phyloP scores from a whole-genome alignment of 2,113 vertebrate genomes.

The Pelecanus crispus region DNA sequence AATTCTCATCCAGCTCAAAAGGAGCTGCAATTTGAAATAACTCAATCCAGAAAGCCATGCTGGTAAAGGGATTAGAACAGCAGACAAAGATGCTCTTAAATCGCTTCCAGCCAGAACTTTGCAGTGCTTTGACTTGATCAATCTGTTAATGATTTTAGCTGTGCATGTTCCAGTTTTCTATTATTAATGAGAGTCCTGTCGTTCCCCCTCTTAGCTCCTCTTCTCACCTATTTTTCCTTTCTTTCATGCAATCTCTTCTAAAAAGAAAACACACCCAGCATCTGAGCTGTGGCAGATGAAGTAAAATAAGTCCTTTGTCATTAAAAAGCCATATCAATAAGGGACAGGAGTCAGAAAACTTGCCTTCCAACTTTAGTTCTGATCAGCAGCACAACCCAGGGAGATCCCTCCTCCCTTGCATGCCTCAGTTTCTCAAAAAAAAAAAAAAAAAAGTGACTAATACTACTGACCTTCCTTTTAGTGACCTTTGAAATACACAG shows the following conservation, averaged over 20 bases:
- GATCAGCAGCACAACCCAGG: not conserved
- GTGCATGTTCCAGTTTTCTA: not conserved
- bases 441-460: not conserved
- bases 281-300: not conserved
- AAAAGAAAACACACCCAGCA: not conserved
- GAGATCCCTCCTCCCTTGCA: not conserved
- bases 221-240: not conserved
- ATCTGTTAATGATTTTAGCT: not conserved
- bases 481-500: not conserved
- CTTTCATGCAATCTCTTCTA: not conserved
- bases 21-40: not conserved
- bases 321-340: not conserved
- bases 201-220: not conserved
- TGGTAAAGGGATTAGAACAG: not conserved
- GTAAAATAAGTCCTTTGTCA: not conserved
- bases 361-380: not conserved
- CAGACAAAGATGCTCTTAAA: not conserved
- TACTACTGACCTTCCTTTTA: not conserved
- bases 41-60: not conserved
- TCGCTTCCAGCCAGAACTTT: not conserved
- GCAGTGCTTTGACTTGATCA: not conserved
- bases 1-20: not conserved
- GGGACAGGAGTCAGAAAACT: not conserved
- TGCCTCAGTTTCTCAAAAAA: not conserved
- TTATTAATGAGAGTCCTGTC: not conserved